phyloP scores from a whole-genome alignment of 2,113 vertebrate species.

The Sceloporus tristichus region DNA sequence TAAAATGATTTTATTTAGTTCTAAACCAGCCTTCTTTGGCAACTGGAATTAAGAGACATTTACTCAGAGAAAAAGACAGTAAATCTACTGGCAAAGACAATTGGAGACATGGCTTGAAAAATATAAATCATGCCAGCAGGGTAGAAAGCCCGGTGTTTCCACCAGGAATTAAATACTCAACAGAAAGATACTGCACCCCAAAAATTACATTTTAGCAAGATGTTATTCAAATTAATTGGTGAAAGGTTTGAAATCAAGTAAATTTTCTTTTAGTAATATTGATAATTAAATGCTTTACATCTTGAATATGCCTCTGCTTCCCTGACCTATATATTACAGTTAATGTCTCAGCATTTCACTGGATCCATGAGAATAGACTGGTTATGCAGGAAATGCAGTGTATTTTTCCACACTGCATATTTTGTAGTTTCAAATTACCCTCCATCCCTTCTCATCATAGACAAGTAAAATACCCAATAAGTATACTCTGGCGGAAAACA shows the following conservation, averaged over 20 bases:
- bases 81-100: not conserved
- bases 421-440: constrained; percentile 12
- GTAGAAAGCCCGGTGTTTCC: not conserved
- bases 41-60: not conserved
- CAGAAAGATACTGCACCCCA: not conserved
- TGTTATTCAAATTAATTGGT: not conserved
- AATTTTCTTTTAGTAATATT: not conserved
- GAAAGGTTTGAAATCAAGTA: not conserved
- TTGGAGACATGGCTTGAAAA: not conserved
- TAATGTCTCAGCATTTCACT: constrained; percentile 30
- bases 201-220: not conserved
- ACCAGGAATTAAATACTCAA: not conserved
- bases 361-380: constrained; percentile 26
- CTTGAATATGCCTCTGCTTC: constrained; percentile 11
- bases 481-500: not conserved
- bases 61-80: not conserved
- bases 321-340: constrained; percentile 35
- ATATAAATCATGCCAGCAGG: not conserved
- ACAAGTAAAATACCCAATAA: constrained; percentile 1
- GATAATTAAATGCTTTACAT: not conserved
- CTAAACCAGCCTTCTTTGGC: not conserved
- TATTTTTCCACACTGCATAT: constrained; percentile 24
- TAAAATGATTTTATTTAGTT: not conserved
- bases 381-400: constrained; percentile 34
- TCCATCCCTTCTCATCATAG: not conserved